These are phyloP conservation scores for Spinibarbus caldwelli DNA, from an alignment of 2,797 vertebrate species.

Conservation along the genomic window DNA sequence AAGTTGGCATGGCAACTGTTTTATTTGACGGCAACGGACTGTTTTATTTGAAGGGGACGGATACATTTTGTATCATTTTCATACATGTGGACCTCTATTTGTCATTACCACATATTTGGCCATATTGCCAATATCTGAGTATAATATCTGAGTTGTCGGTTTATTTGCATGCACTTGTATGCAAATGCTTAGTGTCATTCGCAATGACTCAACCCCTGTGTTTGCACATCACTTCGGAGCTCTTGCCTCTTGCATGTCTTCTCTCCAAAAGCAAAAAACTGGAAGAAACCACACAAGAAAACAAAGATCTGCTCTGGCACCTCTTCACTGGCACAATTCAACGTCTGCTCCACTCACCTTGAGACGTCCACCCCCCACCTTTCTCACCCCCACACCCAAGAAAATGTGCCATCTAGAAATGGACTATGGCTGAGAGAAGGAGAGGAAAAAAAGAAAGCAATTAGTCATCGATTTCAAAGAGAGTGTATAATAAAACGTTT, in stretches of 20 bases:
- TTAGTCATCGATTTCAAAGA: slow-evolving; percentile 85
- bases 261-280: slow-evolving; percentile 50
- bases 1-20: not conserved
- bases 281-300: slow-evolving; percentile 49
- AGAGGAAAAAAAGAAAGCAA: slow-evolving; percentile 68
- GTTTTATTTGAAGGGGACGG: not conserved
- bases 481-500: slow-evolving; percentile 81
- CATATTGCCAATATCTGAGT: no score
- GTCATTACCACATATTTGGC: not conserved
- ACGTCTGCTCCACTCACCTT: slow-evolving; percentile 37
- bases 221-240: slow-evolving; percentile 70
- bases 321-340: not conserved
- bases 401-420: slow-evolving; percentile 59
- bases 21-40: not conserved
- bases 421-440: slow-evolving; percentile 48
- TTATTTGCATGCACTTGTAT: slow-evolving; percentile 35
- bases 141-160: not conserved
- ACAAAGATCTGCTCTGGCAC: slow-evolving; percentile 45
- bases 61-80: no score
- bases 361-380: not conserved
- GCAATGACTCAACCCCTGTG: slow-evolving; percentile 74
- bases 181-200: slow-evolving; percentile 65
- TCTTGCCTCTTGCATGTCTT: slow-evolving; percentile 54
- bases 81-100: slow-evolving; percentile 5
- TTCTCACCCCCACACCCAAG: slow-evolving; percentile 44